A percentile compares a stretch with the other conserved stretches of the same genome.
phyloP scores from a whole-genome alignment of 2,888 invertebrate genomes.

The Heliconius ismenius region DNA sequence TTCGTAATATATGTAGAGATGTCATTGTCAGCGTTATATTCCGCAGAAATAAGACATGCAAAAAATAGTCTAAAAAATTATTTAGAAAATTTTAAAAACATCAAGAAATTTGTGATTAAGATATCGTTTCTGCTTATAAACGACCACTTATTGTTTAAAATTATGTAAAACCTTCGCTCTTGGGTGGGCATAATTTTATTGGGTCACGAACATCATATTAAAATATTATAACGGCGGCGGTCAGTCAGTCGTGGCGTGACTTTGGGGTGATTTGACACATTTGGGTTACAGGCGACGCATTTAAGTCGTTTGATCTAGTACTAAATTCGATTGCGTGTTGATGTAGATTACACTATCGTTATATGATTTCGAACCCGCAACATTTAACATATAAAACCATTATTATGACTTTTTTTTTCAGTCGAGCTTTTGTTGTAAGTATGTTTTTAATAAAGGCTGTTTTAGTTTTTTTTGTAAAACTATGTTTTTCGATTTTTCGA shows the following conservation, averaged over 20 bases:
- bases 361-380: slow-evolving; percentile 36
- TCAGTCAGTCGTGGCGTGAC: slow-evolving; percentile 35
- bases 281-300: slow-evolving; percentile 46
- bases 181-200: slow-evolving; percentile 31
- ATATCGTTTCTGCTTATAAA: slow-evolving; percentile 11
- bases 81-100: neutral
- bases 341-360: slow-evolving; percentile 39
- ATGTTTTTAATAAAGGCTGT: neutral
- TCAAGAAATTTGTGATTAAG: neutral
- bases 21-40: neutral
- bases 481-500: neutral
- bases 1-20: neutral
- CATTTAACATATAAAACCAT: slow-evolving; percentile 30
- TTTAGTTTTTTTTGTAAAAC: neutral
- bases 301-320: slow-evolving; percentile 44
- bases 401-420: slow-evolving; percentile 25
- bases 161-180: slow-evolving; percentile 22
- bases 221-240: slow-evolving; percentile 30
- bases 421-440: slow-evolving; percentile 8
- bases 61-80: neutral
- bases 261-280: slow-evolving; percentile 47
- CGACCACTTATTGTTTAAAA: slow-evolving; percentile 5
- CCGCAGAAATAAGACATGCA: neutral
- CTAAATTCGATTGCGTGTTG: slow-evolving; percentile 39
- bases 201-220: slow-evolving; percentile 37